Percentiles rank a stretch among this genome's conserved stretches.
Evolutionary conservation across 2,113 vertebrate genomes (phyloP).

Genomic region (Paramormyrops kingsleyae): DNA sequence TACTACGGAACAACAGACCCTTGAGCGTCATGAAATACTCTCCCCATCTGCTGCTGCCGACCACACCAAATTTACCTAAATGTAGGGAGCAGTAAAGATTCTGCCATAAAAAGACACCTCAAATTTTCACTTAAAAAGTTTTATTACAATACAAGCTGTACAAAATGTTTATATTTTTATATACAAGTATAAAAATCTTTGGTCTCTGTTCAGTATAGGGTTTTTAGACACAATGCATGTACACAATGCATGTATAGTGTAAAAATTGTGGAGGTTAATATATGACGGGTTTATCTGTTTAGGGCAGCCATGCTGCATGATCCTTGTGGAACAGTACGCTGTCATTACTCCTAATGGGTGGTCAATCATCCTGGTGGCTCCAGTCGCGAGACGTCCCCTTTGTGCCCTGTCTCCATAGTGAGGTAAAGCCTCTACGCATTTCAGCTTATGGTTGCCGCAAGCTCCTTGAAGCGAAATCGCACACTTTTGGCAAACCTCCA

Average conservation of each 20-base stretch:
- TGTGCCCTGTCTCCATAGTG: neutral
- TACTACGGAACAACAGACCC: neutral
- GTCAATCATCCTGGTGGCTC: neutral
- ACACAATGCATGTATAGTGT: neutral
- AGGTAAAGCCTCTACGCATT: neutral
- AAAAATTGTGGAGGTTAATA: neutral
- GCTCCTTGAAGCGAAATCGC: neutral
- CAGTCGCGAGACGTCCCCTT: neutral
- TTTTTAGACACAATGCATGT: neutral
- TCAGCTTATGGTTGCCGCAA: neutral
- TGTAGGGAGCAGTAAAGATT: neutral
- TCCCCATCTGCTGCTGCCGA: neutral
- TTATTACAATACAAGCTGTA: conserved; percentile 17
- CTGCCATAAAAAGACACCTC: neutral
- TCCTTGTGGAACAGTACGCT: neutral
- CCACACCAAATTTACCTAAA: neutral
- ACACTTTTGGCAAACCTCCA: neutral
- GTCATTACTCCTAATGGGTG: neutral
- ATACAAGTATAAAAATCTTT: neutral
- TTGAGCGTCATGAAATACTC: neutral
- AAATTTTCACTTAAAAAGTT: neutral
- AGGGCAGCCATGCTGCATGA: neutral
- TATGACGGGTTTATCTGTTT: neutral
- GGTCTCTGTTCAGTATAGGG: neutral
- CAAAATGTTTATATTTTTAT: neutral